phyloP scores from a whole-genome alignment of 2,888 invertebrate genomes.

The Epinotia ramella region DNA sequence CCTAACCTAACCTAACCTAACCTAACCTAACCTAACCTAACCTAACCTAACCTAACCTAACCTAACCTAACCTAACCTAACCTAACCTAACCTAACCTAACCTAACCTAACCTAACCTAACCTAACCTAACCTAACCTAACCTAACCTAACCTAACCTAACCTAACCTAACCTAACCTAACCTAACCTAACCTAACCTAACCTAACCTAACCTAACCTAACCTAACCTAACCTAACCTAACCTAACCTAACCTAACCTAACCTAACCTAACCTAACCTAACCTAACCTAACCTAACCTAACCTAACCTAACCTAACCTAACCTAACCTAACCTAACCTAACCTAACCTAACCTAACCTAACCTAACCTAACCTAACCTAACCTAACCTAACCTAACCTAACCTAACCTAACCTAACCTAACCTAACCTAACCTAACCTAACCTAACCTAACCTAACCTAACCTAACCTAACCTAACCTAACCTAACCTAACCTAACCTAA shows the following conservation, averaged over 20 bases:
- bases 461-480: conserved; percentile 12
- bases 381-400: conserved; percentile 12
- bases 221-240: conserved; percentile 21
- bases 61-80: conserved; percentile 1
- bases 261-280: conserved; percentile 7
- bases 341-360: conserved; percentile 12
- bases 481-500: conserved; percentile 12
- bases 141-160: conserved; percentile 21
- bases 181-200: conserved; percentile 1
- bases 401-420: conserved; percentile 12
- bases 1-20: conserved; percentile 12
- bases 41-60: conserved; percentile 7
- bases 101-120: conserved; percentile 22
- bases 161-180: conserved; percentile 22
- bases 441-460: conserved; percentile 8
- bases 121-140: conserved; percentile 22
- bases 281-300: conserved; percentile 12
- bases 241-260: conserved; percentile 14
- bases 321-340: conserved; percentile 12
- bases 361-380: conserved; percentile 12
- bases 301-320: conserved; percentile 12
- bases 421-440: conserved; percentile 12
- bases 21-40: conserved; percentile 9
- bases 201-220: conserved; percentile 22
- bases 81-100: conserved; percentile 22